Conservation (phyloP, 2,797 vertebrate genomes). For the Myotis pilosus region DNA sequence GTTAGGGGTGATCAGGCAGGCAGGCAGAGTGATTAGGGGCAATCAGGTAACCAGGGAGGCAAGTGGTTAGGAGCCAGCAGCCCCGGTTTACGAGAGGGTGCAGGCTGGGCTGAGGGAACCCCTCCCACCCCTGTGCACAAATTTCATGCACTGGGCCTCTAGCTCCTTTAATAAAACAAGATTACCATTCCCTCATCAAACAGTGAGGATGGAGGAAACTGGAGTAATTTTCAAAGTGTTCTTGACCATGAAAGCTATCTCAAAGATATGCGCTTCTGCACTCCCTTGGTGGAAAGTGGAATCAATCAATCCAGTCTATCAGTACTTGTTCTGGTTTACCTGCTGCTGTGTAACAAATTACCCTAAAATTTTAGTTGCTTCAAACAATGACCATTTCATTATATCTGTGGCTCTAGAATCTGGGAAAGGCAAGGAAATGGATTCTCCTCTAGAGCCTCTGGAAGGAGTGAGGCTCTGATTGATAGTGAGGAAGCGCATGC, state of each 20-base stretch:
- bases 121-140: too few relatives aligned
- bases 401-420: neutral
- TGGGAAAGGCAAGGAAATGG: neutral
- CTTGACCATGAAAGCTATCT: neutral
- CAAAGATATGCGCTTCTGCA: neutral
- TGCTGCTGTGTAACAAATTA: neutral
- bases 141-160: too few relatives aligned
- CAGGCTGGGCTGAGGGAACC: too few relatives aligned
- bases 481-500: too few relatives aligned
- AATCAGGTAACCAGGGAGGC: too few relatives aligned
- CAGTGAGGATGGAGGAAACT: neutral
- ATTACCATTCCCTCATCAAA: fast-evolving
- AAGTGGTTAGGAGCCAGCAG: too few relatives aligned
- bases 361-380: neutral
- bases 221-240: neutral
- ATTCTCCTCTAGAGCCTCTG: neutral
- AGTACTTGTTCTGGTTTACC: neutral
- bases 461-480: neutral
- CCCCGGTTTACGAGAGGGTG: too few relatives aligned
- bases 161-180: neutral
- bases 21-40: too few relatives aligned
- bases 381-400: neutral
- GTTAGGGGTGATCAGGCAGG: too few relatives aligned
- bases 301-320: neutral
- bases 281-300: neutral